Evolutionary conservation across 2,888 invertebrate species (phyloP).

Genomic region (Caenorhabditis uteleia): DNA sequence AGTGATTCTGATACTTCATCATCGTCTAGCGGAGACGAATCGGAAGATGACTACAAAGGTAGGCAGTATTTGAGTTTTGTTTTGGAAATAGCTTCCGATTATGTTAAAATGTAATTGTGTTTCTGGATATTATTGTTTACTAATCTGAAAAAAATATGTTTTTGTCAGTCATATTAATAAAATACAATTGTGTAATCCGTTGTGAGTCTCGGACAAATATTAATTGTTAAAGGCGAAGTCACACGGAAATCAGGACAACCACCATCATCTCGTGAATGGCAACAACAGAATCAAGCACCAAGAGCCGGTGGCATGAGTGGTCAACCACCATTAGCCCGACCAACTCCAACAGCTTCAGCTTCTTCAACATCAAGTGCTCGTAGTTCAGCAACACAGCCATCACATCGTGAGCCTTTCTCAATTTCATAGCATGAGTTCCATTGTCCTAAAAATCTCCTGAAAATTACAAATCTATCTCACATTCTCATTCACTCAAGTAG

Average conservation of each 20-base stretch:
- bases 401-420: constrained; percentile 37
- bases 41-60: constrained; percentile 31
- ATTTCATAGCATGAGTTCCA: constrained; percentile 10
- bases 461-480: neutral
- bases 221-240: too few species aligned
- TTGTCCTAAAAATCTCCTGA: neutral
- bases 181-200: too few species aligned
- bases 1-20: constrained; percentile 30
- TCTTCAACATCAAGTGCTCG: neutral
- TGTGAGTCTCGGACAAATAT: too few species aligned
- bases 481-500: neutral
- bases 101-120: neutral
- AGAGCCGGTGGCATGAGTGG: constrained; percentile 33
- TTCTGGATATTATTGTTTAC: too few species aligned
- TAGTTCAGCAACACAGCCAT: neutral
- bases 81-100: neutral
- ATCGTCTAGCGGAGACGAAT: constrained; percentile 22
- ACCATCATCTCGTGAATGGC: constrained; percentile 13
- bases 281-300: too few species aligned
- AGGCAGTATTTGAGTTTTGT: neutral
- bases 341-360: constrained; percentile 4
- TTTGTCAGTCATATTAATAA: too few species aligned
- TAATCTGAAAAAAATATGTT: too few species aligned
- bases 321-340: constrained; percentile 25
- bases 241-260: neutral